Evolutionary conservation across 1,140 invertebrate species (phyloP), one percentile per base, ranked within the genome.

Genomic region (Formica exsecta): DNA sequence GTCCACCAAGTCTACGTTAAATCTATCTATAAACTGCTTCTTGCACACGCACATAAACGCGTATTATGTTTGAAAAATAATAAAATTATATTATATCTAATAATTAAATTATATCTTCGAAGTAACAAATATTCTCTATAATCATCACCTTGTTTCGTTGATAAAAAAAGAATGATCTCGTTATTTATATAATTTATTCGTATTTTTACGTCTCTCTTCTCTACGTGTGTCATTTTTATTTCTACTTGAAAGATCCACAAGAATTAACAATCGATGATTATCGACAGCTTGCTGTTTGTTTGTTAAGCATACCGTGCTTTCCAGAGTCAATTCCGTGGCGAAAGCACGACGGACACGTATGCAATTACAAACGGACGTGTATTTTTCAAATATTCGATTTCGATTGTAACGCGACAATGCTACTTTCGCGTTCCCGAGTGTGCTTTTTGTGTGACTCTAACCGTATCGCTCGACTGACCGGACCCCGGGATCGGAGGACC

Each of bases 381-480:
- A 73, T 61, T 83, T 83, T 83, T 83, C 68, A 73, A 83, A 83
- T 74, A 83, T 83, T 73, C 79, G 68, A 83, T 74, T 73, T 70
- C 79, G 54, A 83, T 74, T 74, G 79, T 61, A 83, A 83, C 68
- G 54, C 84, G 84, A 79, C 84, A 86, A 83, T 83, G 54, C 68
- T 74, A 83, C 79, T 83, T 83, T 74, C 65, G 48, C 2, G 48
- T 51, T 19, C 11, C 32, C n/a, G 22, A 51, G 16, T 19, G 48
- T 3, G 79, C 44, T 68, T 54, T 83, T 73, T 81, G 73, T 73
- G 54, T 36, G 54, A 44, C 66, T 81, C 25, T 25, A 59, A 44
- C 19, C 66, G 54, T 73, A 73, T 81, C 62, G 77, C 25, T 59
- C 79, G 54, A 61, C 13, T 9, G 54, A 32, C 48, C 32, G 44